Evolutionary conservation across 2,113 vertebrate species (phyloP).

Genomic region (Urocolius indicus): DNA sequence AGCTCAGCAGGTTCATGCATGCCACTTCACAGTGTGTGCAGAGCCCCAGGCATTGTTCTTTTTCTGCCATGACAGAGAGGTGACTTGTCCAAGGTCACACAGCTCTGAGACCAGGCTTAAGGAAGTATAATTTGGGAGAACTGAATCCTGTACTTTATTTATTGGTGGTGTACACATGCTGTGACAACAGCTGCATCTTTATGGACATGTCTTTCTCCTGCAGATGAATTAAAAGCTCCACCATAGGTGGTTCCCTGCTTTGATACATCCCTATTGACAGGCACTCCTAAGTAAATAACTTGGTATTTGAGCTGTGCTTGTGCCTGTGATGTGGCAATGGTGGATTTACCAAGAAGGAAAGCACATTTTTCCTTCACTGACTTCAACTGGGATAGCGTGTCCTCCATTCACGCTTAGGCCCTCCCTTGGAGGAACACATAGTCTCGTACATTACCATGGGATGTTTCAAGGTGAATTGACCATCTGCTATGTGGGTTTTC

Average conservation of each 20-base stretch:
- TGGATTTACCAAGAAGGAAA: not conserved
- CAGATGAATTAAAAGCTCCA: not conserved
- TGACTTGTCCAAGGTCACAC: not conserved
- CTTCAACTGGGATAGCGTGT: not conserved
- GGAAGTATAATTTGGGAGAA: not conserved
- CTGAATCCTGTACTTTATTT: not conserved
- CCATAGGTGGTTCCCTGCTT: not conserved
- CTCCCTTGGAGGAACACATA: not conserved
- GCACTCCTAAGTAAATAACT: not conserved
- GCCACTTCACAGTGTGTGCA: not conserved
- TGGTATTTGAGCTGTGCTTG: not conserved
- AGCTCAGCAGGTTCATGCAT: not conserved
- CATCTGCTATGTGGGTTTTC: not conserved
- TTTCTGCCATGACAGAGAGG: not conserved
- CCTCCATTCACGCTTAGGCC: not conserved
- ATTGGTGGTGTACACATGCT: not conserved
- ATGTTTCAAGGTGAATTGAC: conserved; percentile 12
- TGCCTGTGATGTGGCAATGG: not conserved
- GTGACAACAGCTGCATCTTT: not conserved
- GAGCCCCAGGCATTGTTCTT: not conserved
- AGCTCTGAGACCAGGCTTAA: not conserved
- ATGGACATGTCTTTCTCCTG: not conserved
- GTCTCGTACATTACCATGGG: not conserved
- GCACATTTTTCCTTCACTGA: not conserved
- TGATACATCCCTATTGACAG: not conserved